Evolutionary conservation across 2,113 vertebrate genomes (phyloP).

Genomic region (Phoxinus phoxinus): DNA sequence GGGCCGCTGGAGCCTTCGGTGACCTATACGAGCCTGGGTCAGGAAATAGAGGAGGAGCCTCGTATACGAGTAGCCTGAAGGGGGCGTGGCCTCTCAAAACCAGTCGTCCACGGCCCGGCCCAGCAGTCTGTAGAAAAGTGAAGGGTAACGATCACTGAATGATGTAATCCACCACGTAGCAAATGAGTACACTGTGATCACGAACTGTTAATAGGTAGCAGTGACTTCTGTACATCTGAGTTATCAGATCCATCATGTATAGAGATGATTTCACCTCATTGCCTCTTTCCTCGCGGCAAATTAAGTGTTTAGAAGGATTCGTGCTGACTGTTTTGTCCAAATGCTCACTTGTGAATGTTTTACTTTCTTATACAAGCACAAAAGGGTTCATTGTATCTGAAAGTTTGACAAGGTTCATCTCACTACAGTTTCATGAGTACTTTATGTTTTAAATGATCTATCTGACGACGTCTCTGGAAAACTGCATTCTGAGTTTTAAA

Average conservation of each 20-base stretch:
- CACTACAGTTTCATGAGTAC: conserved; percentile 1
- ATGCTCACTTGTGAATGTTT: conserved; percentile 56
- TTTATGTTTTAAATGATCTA: conserved; percentile 5
- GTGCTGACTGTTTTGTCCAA: conserved; percentile 62
- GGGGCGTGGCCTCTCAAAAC: conserved; percentile 46
- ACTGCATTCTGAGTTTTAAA: conserved; percentile 44
- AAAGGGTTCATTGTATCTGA: conserved; percentile 45
- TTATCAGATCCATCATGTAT: conserved; percentile 56
- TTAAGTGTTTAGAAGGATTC: conserved; percentile 61
- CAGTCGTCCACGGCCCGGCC: conserved; percentile 67
- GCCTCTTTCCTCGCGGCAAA: conserved; percentile 36
- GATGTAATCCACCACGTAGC: conserved; percentile 79
- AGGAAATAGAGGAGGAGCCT: conserved; percentile 87
- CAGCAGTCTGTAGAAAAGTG: conserved; percentile 80
- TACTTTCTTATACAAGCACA: conserved; percentile 60
- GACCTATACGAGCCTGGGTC: conserved; percentile 90
- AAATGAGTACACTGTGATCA: conserved; percentile 71
- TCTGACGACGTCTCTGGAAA: conserved; percentile 9
- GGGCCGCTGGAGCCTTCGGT: conserved; percentile 88
- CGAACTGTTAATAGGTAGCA: conserved; percentile 61
- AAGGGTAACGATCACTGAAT: conserved; percentile 58
- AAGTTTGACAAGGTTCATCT: conserved; percentile 32
- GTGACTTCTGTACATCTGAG: conserved; percentile 59
- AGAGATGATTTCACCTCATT: conserved; percentile 51
- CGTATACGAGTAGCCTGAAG: conserved; percentile 83